Percentiles rank a stretch among this genome's conserved stretches.
These are phyloP conservation scores for Calephelis virginiensis DNA, from an alignment of 1,140 invertebrate species.

Conservation along the genomic window DNA sequence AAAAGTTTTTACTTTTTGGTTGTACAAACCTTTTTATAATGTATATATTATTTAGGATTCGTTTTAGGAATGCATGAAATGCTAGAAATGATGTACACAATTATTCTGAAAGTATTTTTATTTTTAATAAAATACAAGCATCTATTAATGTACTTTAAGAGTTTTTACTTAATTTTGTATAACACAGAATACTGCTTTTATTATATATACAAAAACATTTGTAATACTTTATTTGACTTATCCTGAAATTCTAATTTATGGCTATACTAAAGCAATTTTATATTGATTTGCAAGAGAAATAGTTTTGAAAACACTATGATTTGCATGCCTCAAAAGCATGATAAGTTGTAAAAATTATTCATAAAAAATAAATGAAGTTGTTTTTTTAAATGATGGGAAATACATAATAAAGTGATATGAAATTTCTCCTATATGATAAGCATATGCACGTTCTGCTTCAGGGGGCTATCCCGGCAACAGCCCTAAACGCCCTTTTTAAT, in stretches of 20 bases:
- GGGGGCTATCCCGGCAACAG: no score
- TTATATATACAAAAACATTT: background rate
- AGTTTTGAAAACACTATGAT: no score
- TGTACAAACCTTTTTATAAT: background rate
- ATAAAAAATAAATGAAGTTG: no score
- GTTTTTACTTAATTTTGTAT: conserved; percentile 12
- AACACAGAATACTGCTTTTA: conserved; percentile 16
- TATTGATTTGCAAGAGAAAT: background rate
- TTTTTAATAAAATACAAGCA: conserved; percentile 9
- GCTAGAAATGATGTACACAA: background rate
- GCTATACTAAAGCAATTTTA: background rate
- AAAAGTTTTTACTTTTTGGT: conserved; percentile 6
- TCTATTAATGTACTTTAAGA: conserved; percentile 7
- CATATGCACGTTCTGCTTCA: no score
- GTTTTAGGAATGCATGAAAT: background rate
- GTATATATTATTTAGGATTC: conserved; percentile 13
- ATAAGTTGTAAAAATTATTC: no score
- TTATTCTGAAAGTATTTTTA: conserved; percentile 9
- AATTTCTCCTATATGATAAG: no score
- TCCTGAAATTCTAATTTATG: background rate
- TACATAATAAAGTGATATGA: no score
- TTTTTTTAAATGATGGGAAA: no score
- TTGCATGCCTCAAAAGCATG: no score
- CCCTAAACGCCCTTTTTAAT: no score
- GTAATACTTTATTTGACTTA: background rate